Evolutionary conservation across 2,797 vertebrate species (phyloP).

Genomic region (Lepilemur ruficaudatus): DNA sequence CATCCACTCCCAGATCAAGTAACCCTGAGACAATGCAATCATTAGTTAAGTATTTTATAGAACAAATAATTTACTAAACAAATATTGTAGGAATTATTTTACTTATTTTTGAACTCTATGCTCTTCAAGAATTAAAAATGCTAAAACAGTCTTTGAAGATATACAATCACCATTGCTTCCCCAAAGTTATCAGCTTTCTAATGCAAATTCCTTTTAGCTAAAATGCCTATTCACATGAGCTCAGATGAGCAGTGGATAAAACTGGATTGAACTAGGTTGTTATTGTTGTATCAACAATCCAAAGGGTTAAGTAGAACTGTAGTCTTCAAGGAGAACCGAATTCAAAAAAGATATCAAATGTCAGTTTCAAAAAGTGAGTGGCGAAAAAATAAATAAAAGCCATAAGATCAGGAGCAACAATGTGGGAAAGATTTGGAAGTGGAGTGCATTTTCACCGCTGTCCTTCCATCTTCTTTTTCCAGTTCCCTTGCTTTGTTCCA

Average conservation of each 20-base stretch:
- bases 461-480: background rate
- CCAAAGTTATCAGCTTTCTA: background rate
- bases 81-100: background rate
- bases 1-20: background rate
- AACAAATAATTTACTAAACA: background rate
- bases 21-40: background rate
- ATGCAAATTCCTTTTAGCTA: background rate
- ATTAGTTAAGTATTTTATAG: background rate
- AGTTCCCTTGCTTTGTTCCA: background rate
- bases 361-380: background rate
- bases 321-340: background rate
- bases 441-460: background rate
- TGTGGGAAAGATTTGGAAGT: background rate
- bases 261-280: background rate
- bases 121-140: background rate
- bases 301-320: background rate
- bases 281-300: background rate
- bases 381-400: background rate
- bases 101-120: slow-evolving; percentile 16
- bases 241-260: background rate
- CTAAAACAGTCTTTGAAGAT: background rate
- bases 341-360: background rate
- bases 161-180: background rate
- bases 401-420: background rate
- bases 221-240: background rate